A percentile compares a stretch with the other conserved stretches of the same genome.
phyloP scores from a whole-genome alignment of 1,140 invertebrate genomes.

The Leptinotarsa lineolata region DNA sequence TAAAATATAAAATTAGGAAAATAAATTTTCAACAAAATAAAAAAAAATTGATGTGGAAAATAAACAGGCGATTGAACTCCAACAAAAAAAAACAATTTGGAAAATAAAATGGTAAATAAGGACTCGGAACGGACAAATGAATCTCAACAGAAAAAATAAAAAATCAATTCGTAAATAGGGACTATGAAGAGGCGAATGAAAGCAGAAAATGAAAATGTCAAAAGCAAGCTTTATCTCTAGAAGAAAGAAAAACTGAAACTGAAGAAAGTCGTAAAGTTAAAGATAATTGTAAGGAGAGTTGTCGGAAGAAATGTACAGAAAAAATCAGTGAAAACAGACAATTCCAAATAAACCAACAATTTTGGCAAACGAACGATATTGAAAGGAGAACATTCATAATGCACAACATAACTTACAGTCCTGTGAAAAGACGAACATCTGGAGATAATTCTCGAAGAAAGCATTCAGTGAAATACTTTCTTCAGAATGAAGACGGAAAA shows the following conservation, averaged over 20 bases:
- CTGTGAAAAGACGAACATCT: no score
- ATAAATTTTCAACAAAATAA: no score
- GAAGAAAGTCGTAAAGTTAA: conserved; percentile 15
- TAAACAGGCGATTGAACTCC: no score
- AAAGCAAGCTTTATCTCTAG: conserved; percentile 20
- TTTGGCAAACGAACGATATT: no score
- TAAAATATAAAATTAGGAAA: no score
- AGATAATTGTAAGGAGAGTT: conserved; percentile 17
- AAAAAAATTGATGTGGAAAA: no score
- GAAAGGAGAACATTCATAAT: no score
- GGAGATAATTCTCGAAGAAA: conserved; percentile 21
- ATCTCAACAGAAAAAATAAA: conserved; percentile 6
- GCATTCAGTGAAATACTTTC: conserved; percentile 5
- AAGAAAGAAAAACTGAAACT: conserved; percentile 13
- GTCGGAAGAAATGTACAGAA: conserved; percentile 14
- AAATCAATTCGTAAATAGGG: conserved; percentile 1
- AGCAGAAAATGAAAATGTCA: conserved; percentile 17
- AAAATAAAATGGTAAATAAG: background rate
- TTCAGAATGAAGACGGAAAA: conserved; percentile 3
- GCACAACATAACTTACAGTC: no score
- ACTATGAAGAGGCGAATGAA: conserved; percentile 13
- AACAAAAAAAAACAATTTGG: no score
- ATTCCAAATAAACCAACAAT: conserved; percentile 13
- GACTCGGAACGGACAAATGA: background rate
- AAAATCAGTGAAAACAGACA: conserved; percentile 17